Conservation (phyloP, 2,888 invertebrate genomes). For the Chrysina gloriosa region DNA sequence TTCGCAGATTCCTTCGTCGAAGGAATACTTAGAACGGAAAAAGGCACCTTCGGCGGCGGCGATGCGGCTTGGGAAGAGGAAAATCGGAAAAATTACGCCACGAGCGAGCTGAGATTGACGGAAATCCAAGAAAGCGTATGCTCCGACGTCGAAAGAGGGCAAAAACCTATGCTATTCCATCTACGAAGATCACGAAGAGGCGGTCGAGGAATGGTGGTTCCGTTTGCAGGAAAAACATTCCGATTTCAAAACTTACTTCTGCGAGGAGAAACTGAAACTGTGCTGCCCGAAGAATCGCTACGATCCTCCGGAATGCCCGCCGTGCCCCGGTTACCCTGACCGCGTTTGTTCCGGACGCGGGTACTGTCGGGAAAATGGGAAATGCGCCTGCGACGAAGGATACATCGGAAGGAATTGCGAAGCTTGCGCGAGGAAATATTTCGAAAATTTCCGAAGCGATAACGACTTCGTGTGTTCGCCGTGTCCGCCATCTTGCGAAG, state of each 20-base stretch:
- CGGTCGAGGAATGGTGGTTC: slow-evolving; percentile 92
- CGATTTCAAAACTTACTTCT: slow-evolving; percentile 79
- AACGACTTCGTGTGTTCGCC: slow-evolving; percentile 78
- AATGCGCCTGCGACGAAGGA: slow-evolving; percentile 86
- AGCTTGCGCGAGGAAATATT: slow-evolving; percentile 79
- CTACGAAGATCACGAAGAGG: slow-evolving; percentile 83
- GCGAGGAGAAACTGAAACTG: slow-evolving; percentile 78
- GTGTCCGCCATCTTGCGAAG: slow-evolving; percentile 83
- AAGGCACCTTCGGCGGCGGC: slow-evolving; percentile 92
- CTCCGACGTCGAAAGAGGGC: slow-evolving; percentile 75
- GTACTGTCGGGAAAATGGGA: slow-evolving; percentile 87
- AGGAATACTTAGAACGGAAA: slow-evolving; percentile 82
- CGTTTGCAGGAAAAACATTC: slow-evolving; percentile 66
- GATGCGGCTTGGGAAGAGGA: slow-evolving; percentile 95
- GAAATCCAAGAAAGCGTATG: slow-evolving; percentile 93
- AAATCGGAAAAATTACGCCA: slow-evolving; percentile 83
- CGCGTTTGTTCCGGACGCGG: slow-evolving; percentile 87
- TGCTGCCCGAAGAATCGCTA: slow-evolving; percentile 90
- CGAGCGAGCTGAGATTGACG: slow-evolving; percentile 88
- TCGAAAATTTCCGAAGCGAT: slow-evolving; percentile 79
- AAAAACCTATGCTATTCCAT: slow-evolving; percentile 84
- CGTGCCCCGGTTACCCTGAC: slow-evolving; percentile 81
- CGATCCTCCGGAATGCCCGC: slow-evolving; percentile 83
- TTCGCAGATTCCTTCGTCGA: slow-evolving; percentile 11
- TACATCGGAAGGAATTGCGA: slow-evolving; percentile 84